Base-by-base conservation (phyloP, 2,797 vertebrate species). In the Ctenosaura bakeri region DNA sequence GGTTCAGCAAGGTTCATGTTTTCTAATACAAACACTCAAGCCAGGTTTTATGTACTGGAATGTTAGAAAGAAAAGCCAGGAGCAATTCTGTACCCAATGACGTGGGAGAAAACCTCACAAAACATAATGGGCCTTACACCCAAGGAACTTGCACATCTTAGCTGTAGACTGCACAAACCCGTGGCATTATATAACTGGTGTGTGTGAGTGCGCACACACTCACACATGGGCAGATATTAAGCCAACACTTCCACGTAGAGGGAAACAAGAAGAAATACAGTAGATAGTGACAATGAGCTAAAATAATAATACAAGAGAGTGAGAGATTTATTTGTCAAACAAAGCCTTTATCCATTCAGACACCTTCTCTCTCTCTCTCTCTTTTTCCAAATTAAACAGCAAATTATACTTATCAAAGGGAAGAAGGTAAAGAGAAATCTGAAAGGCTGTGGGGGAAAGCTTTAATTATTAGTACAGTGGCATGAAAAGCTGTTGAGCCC, bases 401-500 rank as follows among this genome's bases (percentile, higher is more conserved):
- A 95, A 96, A 96, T 96, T 96, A 96, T 87, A 93, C 92, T 96
- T 96, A 95, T 95, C 94, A 95, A 96, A 95, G 95, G 90, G 92
- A 94, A 93, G 86, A 94, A 94, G 77, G 94, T 95, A 95, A 96
- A 96, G 92, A 95, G 91, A 95, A 96, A 95, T 92, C 93, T 95
- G 90, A 95, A 96, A 96, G 93, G 92, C 94, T 92, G 87, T 78
- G 89, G 92, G 88, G 81, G 92, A 94, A 96, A 95, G 93, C 96
- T 96, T 96, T 96, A 96, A 96, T 96, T 96, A 96, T 92, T 94
- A 93, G 92, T 94, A 94, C 56, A 94, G 95, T 92, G 83, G 93
- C 94, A 96, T 95, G 95, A 96, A 96, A 96, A 95, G 95, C 93
- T 95, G 95, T 95, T 95, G 96, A 97, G 95, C 93, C 95, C 95